Evolutionary conservation across 2,888 invertebrate species (phyloP).

Genomic region (Euzophera pinguis): DNA sequence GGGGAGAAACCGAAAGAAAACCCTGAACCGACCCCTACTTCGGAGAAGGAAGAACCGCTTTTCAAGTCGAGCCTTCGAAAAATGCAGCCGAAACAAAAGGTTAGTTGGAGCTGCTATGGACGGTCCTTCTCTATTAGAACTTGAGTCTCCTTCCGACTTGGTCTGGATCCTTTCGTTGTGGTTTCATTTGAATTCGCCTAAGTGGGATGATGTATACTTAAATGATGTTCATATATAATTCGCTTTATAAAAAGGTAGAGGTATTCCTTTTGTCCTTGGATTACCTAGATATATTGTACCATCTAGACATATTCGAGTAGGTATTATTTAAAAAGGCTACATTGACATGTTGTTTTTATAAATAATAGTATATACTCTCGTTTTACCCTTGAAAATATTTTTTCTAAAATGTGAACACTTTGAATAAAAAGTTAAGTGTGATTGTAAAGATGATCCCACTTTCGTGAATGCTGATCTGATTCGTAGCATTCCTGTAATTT

Average conservation of each 20-base stretch:
- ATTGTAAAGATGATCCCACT: constrained; percentile 24
- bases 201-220: constrained; percentile 25
- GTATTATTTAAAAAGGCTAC: too few species aligned
- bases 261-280: too few species aligned
- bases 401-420: not conserved
- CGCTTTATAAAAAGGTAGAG: too few species aligned
- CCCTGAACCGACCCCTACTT: constrained; percentile 44
- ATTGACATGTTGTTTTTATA: too few species aligned
- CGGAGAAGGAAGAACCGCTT: constrained; percentile 71
- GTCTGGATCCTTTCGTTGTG: constrained; percentile 37
- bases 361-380: too few species aligned
- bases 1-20: constrained; percentile 40
- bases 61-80: constrained; percentile 73
- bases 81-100: constrained; percentile 61
- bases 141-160: constrained; percentile 50
- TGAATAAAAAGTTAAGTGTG: not conserved
- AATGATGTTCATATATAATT: too few species aligned
- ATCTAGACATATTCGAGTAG: too few species aligned
- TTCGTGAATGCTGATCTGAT: constrained; percentile 27
- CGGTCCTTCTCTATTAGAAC: constrained; percentile 57
- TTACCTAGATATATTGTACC: too few species aligned
- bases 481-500: constrained; percentile 26
- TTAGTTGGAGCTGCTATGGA: constrained; percentile 49
- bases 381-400: too few species aligned
- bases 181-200: constrained; percentile 32